Evolutionary conservation across 2,113 vertebrate species (phyloP), one percentile per base, ranked within the genome.

Genomic region (Rissa tridactyla): DNA sequence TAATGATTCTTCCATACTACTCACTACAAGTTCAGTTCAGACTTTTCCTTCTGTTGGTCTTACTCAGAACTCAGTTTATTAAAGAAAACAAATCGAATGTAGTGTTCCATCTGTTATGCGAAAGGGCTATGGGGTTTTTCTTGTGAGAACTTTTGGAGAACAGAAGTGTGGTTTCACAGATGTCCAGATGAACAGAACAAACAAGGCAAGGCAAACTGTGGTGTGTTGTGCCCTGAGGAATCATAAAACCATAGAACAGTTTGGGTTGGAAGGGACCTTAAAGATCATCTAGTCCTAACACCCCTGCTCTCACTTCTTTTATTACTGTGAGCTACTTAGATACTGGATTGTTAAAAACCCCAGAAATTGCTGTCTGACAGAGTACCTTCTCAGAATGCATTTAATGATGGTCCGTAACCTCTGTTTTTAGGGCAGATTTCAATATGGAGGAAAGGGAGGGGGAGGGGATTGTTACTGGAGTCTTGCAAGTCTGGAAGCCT

Each of bases 351-450:
- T 71, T 54, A 51, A 9, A 92, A 75, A 82, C 13, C 9, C 65
- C 73, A 69, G 86, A 82, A 82, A 76, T 38, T 60, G 21, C 66
- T 46, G 76, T 76, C 57, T 88, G 42, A 25, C 47, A 65, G 20
- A 86, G 32, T 40, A 13, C 70, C 23, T 42, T 87, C 47, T 84
- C 57, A 82, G 52, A 62, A 61, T 69, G 34, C 70, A 47, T 38
- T 64, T 78, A 75, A 20, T 44, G 42, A 46, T 82, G 61, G 61
- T 44, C 23, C 61, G 51, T 72, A 73, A 80, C 54, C n/a, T 95
- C 69, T 91, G 27, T 34, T 90, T 95, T 84, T 94, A 76, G 61
- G 88, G 57, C 34, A 84, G 20, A 86, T 86, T 90, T 86, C 60
- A 76, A 8, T 92, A 68, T 2, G 64, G 29, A 82, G 23, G 22